Conservation (phyloP, 2,797 vertebrate genomes). For the Pagetopsis macropterus region DNA sequence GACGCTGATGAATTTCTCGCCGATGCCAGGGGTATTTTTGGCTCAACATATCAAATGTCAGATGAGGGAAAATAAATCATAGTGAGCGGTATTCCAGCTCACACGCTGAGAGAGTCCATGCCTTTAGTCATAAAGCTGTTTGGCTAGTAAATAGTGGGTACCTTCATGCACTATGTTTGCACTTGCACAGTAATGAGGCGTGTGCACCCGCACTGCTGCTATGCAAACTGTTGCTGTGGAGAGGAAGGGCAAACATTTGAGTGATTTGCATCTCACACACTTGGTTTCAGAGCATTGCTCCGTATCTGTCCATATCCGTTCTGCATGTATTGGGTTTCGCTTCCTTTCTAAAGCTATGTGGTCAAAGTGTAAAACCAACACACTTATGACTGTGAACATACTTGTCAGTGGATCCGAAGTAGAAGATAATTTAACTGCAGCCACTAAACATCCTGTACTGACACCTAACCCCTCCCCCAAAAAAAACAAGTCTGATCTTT, state of each 20-base stretch:
- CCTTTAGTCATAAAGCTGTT: not conserved
- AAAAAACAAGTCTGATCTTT: too few relatives aligned
- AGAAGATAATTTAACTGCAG: too few relatives aligned
- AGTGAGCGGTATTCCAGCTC: constrained; percentile 3
- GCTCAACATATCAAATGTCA: constrained; percentile 29
- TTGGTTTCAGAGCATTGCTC: not conserved
- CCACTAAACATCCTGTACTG: too few relatives aligned
- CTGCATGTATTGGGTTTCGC: not conserved
- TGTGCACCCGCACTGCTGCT: not conserved
- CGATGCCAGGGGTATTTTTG: constrained; percentile 21
- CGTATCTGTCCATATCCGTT: not conserved
- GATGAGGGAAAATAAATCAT: constrained; percentile 18
- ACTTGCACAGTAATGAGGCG: not conserved
- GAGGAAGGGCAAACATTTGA: not conserved
- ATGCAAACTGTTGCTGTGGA: constrained; percentile 26
- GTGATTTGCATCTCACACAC: not conserved
- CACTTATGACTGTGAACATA: not conserved
- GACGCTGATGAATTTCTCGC: constrained; percentile 13
- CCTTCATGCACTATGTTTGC: not conserved
- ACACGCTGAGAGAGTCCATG: not conserved
- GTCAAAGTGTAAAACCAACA: not conserved
- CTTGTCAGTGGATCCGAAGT: not conserved
- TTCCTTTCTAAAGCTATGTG: not conserved
- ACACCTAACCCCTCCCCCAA: too few relatives aligned
- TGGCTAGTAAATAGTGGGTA: not conserved